Evolutionary conservation across 1,140 invertebrate species (phyloP).

Genomic region (Grapholita molesta): DNA sequence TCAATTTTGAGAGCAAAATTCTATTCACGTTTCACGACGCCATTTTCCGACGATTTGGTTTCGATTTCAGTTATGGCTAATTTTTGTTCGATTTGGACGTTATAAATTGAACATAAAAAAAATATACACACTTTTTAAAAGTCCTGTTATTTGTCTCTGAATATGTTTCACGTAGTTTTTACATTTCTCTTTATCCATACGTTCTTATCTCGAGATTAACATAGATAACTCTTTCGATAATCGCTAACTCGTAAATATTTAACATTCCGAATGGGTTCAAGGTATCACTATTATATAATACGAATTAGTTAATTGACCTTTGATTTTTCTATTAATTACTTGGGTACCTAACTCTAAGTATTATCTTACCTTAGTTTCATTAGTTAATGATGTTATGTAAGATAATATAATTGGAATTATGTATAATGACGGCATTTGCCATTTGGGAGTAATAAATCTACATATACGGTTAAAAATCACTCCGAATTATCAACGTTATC

Average conservation of each 20-base stretch:
- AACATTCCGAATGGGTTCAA: background rate
- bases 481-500: background rate
- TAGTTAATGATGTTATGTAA: background rate
- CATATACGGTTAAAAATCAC: background rate
- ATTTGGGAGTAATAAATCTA: background rate
- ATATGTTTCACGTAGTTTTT: no score
- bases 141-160: no score
- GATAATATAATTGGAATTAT: background rate
- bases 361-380: background rate
- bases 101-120: no score
- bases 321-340: background rate
- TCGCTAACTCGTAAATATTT: background rate
- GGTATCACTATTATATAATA: background rate
- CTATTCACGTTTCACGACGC: no score
- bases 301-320: background rate
- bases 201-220: background rate
- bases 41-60: no score
- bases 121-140: no score
- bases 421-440: background rate
- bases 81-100: no score
- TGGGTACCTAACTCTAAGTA: no score
- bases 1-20: no score
- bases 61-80: no score
- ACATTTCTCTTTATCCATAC: background rate
- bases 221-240: slow-evolving; percentile 3